phyloP scores from a whole-genome alignment of 2,888 invertebrate species.

The Xestobium rufovillosum region DNA sequence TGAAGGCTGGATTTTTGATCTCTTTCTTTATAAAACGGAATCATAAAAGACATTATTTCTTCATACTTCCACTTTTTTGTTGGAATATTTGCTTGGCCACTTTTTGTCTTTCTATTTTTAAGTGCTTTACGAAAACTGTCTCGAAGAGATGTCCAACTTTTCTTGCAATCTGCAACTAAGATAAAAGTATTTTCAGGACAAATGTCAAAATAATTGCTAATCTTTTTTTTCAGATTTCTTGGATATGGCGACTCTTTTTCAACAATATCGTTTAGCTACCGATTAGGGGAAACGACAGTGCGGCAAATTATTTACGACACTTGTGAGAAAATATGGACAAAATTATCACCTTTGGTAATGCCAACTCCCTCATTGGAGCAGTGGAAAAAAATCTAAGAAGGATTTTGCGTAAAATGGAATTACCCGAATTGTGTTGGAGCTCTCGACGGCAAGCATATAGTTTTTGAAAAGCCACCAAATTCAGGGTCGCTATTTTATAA shows the following conservation, averaged over 20 bases:
- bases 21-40: slow-evolving; percentile 15
- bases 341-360: slow-evolving; percentile 17
- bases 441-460: slow-evolving; percentile 19
- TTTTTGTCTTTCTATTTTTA: slow-evolving; percentile 12
- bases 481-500: slow-evolving; percentile 18
- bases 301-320: slow-evolving; percentile 17
- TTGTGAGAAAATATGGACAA: slow-evolving; percentile 18
- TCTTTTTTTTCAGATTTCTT: slow-evolving; percentile 17
- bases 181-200: too few relatives aligned
- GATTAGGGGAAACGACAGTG: slow-evolving; percentile 19
- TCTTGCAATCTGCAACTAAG: slow-evolving; percentile 17
- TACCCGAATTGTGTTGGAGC: slow-evolving; percentile 19
- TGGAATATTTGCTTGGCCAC: slow-evolving; percentile 14
- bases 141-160: slow-evolving; percentile 16
- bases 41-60: slow-evolving; percentile 17
- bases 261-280: slow-evolving; percentile 18
- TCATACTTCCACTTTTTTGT: slow-evolving; percentile 19
- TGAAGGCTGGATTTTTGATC: slow-evolving; percentile 15
- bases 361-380: slow-evolving; percentile 16
- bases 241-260: slow-evolving; percentile 16
- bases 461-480: slow-evolving; percentile 20
- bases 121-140: slow-evolving; percentile 16
- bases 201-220: too few relatives aligned
- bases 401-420: slow-evolving; percentile 18
- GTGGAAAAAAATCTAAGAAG: slow-evolving; percentile 17